phyloP scores from a whole-genome alignment of 2,113 vertebrate species.

The Phasianus colchicus region DNA sequence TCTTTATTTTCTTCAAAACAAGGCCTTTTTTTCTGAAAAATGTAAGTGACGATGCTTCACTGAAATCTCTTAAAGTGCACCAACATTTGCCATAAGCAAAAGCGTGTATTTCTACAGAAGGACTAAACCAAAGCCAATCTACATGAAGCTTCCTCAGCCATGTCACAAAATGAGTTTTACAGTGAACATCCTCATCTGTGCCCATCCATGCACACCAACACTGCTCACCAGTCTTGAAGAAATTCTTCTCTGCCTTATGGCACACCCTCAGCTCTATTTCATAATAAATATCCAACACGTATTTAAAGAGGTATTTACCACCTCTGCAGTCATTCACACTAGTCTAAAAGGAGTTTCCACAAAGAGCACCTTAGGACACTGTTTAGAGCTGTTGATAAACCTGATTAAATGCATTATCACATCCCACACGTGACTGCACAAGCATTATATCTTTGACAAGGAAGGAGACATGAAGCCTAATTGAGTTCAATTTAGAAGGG shows the following conservation, averaged over 20 bases:
- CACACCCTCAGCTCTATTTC: not conserved
- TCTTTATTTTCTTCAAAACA: not conserved
- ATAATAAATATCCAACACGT: not conserved
- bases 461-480: conserved; percentile 38
- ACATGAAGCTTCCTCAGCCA: not conserved
- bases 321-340: not conserved
- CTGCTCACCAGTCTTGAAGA: not conserved
- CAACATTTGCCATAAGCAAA: not conserved
- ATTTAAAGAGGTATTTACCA: not conserved
- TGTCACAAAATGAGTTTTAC: not conserved
- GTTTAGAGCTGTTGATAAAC: not conserved
- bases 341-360: not conserved
- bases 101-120: not conserved
- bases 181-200: not conserved
- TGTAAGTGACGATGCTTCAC: not conserved
- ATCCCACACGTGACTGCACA: not conserved
- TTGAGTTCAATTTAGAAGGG: conserved; percentile 27
- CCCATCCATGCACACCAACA: not conserved
- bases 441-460: conserved; percentile 4
- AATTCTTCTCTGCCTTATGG: not conserved
- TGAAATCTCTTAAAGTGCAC: not conserved
- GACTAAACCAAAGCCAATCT: not conserved
- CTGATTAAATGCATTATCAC: conserved; percentile 44
- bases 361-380: not conserved
- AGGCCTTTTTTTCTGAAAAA: not conserved